Evolutionary conservation across 2,888 invertebrate species (phyloP).

Genomic region (Ormia ochracea): DNA sequence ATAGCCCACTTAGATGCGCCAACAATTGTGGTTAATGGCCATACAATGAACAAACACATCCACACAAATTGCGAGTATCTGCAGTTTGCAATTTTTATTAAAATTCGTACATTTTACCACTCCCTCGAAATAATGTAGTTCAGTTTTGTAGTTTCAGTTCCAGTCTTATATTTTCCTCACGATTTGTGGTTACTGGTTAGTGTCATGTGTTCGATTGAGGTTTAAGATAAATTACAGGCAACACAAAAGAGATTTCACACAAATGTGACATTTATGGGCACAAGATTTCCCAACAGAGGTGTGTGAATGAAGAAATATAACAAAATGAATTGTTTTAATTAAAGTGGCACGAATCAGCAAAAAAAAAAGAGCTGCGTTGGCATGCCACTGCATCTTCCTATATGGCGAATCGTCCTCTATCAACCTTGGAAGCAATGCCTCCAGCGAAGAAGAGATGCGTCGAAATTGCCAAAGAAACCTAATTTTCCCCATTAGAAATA

Average conservation of each 20-base stretch:
- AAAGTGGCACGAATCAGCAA: too few species aligned
- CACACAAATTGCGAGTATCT: not conserved
- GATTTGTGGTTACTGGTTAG: not conserved
- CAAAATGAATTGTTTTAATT: too few species aligned
- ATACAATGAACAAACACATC: too few species aligned
- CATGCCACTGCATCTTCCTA: too few species aligned
- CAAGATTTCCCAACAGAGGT: not conserved
- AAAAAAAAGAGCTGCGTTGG: too few species aligned
- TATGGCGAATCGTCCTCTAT: too few species aligned
- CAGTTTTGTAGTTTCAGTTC: not conserved
- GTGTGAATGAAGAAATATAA: not conserved
- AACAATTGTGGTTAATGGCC: constrained; percentile 28
- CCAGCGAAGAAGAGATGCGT: too few species aligned
- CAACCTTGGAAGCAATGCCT: too few species aligned
- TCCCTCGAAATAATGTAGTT: not conserved
- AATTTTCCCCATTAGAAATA: too few species aligned
- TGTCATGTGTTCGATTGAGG: not conserved
- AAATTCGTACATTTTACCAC: not conserved
- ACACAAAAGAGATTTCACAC: not conserved
- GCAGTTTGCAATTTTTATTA: constrained; percentile 21
- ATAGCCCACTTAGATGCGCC: constrained; percentile 40
- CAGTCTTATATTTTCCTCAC: not conserved
- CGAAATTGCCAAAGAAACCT: too few species aligned
- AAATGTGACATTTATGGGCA: not conserved
- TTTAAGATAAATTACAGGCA: not conserved